Evolutionary conservation across 2,113 vertebrate species (phyloP), one percentile per base, ranked within the genome.

Genomic region (Psilopogon haemacephalus): DNA sequence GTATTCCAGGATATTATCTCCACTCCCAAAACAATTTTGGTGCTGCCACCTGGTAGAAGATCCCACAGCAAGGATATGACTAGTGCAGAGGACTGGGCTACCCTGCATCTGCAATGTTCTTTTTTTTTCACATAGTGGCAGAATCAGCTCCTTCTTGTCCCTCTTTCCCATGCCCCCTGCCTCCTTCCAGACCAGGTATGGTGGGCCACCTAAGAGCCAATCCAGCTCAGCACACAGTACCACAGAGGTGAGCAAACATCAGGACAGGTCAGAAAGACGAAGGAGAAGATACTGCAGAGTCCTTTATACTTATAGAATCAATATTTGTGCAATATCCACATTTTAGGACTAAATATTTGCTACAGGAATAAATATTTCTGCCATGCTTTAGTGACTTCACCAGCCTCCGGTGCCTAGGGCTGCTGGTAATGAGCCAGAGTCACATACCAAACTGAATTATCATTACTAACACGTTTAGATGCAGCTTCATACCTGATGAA

Each of bases 401-500:
- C n/a, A 68, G 80, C 67, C 38, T 67, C 40, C 64, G 28, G 88
- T 17, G 81, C 94, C 86, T 56, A 30, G 35, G 74, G 92, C 90
- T 92, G 88, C 90, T 7, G 23, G 84, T 95, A 95, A 96, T 92
- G 88, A 96, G 90, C 74, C 48, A 54, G 60, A 94, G 84, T 92
- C 73, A 88, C 90, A 93, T 15, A 90, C 30, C 74, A 83, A 68
- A 73, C 77, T 87, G 88, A 92, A 89, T 95, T 87, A 59, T 92
- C 95, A 97, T 97, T 94, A 9, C 78, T 74, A 76, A 89, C 96
- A 94, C 79, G 63, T 88, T 88, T 81, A 89, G 59, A 84, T 94
- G 84, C 85, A 87, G 82, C 91, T 87, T 96, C 85, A 71, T 92
- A 93, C 89, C 93, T 97, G 91, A 93, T 91, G 88, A 96, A 95